A percentile compares a stretch with the other conserved stretches of the same genome.
phyloP scores from a whole-genome alignment of 2,113 vertebrate species.

The Cryptotis parvus region DNA sequence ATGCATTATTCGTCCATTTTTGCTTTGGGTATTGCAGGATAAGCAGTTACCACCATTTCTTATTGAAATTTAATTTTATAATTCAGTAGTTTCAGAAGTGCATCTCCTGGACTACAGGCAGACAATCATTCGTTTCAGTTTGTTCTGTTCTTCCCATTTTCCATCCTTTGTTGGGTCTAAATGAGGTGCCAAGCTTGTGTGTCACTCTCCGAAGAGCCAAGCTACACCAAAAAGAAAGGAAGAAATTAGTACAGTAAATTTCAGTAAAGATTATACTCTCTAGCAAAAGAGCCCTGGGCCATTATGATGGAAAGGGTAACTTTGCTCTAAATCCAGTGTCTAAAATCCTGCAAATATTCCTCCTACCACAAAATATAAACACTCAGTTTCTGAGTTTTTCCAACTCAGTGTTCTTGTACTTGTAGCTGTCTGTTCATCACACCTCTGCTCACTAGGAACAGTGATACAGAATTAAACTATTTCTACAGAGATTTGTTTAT shows the following conservation, averaged over 20 bases:
- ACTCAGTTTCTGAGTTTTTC: not conserved
- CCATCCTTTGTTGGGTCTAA: not conserved
- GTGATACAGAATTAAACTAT: constrained; percentile 17
- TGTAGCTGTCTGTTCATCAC: not conserved
- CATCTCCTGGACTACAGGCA: not conserved
- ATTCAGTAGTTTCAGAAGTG: not conserved
- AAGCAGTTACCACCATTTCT: constrained; percentile 47
- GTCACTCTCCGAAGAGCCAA: not conserved
- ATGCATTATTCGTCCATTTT: constrained; percentile 46
- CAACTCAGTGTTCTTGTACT: not conserved
- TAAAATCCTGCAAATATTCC: not conserved
- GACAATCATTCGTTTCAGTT: constrained; percentile 9
- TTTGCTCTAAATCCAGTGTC: not conserved
- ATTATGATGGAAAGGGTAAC: not conserved
- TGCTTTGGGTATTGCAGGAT: constrained; percentile 42
- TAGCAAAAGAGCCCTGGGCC: not conserved
- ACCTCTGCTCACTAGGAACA: not conserved
- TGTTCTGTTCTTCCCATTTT: not conserved
- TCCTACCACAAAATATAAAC: not conserved
- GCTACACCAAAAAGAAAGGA: too few relatives aligned
- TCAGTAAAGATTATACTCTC: not conserved
- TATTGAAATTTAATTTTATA: constrained; percentile 29
- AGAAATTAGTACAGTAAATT: not conserved
- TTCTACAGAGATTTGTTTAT: constrained; percentile 59
- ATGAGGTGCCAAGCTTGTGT: not conserved